These are phyloP conservation scores for Actenoides hombroni DNA, from an alignment of 2,113 vertebrate genomes.

Conservation along the genomic window DNA sequence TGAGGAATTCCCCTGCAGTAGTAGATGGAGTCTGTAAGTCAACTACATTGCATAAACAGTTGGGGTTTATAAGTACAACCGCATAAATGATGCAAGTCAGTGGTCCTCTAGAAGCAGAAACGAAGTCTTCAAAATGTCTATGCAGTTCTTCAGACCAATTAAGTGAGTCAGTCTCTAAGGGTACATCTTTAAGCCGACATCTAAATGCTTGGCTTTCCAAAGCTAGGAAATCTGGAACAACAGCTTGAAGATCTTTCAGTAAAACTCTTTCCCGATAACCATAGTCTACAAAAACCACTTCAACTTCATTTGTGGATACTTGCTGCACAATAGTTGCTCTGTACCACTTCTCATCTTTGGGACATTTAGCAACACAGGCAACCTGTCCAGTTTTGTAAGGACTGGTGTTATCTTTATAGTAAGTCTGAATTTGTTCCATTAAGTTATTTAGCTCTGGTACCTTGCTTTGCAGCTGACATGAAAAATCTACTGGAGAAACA, in stretches of 20 bases:
- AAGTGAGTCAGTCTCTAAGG: slow-evolving; percentile 5
- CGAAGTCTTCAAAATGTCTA: slow-evolving; percentile 70
- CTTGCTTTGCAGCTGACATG: slow-evolving; percentile 80
- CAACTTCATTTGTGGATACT: slow-evolving; percentile 36
- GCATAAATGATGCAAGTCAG: slow-evolving; percentile 79
- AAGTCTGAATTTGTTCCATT: slow-evolving; percentile 81
- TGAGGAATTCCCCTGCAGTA: slow-evolving; percentile 69
- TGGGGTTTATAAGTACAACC: slow-evolving; percentile 62
- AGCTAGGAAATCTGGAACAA: slow-evolving; percentile 75
- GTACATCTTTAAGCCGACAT: slow-evolving; percentile 78
- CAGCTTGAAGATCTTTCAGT: slow-evolving; percentile 72
- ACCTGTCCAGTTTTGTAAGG: slow-evolving; percentile 70
- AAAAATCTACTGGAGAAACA: slow-evolving; percentile 83
- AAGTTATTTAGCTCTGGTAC: slow-evolving; percentile 73
- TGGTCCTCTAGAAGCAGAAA: slow-evolving; percentile 30
- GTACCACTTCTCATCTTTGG: slow-evolving; percentile 81
- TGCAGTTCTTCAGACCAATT: slow-evolving; percentile 65
- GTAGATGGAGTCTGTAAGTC: slow-evolving; percentile 74
- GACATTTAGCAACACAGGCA: slow-evolving; percentile 80
- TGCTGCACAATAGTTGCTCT: slow-evolving; percentile 75
- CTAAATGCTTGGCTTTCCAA: slow-evolving; percentile 85
- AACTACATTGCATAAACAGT: slow-evolving; percentile 77
- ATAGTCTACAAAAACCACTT: slow-evolving; percentile 83
- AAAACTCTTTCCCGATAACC: slow-evolving; percentile 75
- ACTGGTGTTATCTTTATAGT: slow-evolving; percentile 72